Base-by-base conservation (phyloP, 2,113 vertebrate genomes). In the Anguilla rostrata region DNA sequence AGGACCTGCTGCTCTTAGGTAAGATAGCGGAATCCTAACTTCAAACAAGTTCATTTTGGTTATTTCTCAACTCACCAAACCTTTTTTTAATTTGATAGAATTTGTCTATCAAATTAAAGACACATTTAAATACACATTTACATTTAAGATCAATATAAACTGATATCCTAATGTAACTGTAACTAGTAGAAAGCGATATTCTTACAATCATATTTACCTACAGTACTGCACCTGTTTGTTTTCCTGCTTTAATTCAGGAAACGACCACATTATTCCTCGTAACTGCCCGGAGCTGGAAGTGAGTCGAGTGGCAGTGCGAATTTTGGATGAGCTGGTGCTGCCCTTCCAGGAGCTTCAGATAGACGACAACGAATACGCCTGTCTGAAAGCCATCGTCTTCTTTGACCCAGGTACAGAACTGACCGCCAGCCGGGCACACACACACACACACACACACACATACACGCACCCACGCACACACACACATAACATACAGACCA, bases 271-370 rank as follows among this genome's bases (percentile, higher is more conserved):
- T 53, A 95, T 99, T 88, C 97, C 97, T 0, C 95, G 98, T 87
- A 99, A 99, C 93, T 99, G 98, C 91, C 97, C 98, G 0, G 98
- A 99, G 90, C 90, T 99, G 93, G 98, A 99, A 90, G 97, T 99
- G 93, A 97, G 94, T 85, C 95, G 98, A 0, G 98, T 99, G 82
- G 97, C 98, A 3, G 92, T 97, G 79, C 96, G 98, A 83, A 98
- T 99, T 92, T 96, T 99, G 11, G 98, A 99, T 0, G 98, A 99
- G 92, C 93, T 99, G 91, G 97, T 99, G 81, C 94, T 98, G 87
- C 97, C 98, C 41, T 99, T 99, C 93, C 98, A 99, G 91, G 98
- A 99, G 89, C 95, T 99, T 71, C 98, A 99, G 95, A 97, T 99
- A 34, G 98, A 99, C 0, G 97, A 99, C 83, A 98, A 99, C 0